Evolutionary conservation across 2,113 vertebrate species (phyloP), one percentile per base, ranked within the genome.

Genomic region (Brachionichthys hirsutus): DNA sequence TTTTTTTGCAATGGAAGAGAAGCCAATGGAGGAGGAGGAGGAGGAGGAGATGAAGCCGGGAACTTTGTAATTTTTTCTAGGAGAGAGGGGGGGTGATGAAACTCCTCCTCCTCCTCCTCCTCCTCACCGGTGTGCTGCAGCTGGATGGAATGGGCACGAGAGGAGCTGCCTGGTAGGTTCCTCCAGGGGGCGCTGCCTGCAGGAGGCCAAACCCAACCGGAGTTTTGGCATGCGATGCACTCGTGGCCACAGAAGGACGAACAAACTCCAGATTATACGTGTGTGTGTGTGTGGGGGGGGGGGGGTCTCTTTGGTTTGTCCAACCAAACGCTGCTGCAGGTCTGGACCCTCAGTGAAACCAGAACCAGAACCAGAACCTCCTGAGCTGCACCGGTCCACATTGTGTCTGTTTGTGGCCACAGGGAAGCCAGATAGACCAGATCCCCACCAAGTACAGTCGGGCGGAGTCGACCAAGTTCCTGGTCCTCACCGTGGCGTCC

Each of bases 381-480:
- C n/a, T n/a, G n/a, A n/a, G n/a, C n/a, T 9, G 36, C 36, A 2
- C 36, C 12, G 4, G 9, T 6, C 38, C 12, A 19, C 5, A 44
- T 11, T 20, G 2, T 73, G 9, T 63, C 0, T 41, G 45, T 45
- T 45, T 45, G n/a, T 17, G 2, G 2, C 56, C 35, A 6, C 80
- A 99, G 97, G 95, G 88, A 80, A 92, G 74, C 85, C 84, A 84
- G 63, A 85, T 96, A 64, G 89, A 90, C 58, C 86, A 92, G 75
- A 92, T 94, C 20, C 92, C 92, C 2, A 92, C 83, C 35, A 93
- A 84, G 65, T 90, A 90, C 48, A 93, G 93, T 70, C 91, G 90
- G 49, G 91, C 94, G 0, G 94, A 98, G 67, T 94, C 97, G 0
- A 89, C 94, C 77, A 97, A 95, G 91, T 99, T 95, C 86, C 87